Percentiles rank a stretch among this genome's conserved stretches.
Conservation (phyloP, 2,888 invertebrate species). For the Cerceris rybyensis region DNA sequence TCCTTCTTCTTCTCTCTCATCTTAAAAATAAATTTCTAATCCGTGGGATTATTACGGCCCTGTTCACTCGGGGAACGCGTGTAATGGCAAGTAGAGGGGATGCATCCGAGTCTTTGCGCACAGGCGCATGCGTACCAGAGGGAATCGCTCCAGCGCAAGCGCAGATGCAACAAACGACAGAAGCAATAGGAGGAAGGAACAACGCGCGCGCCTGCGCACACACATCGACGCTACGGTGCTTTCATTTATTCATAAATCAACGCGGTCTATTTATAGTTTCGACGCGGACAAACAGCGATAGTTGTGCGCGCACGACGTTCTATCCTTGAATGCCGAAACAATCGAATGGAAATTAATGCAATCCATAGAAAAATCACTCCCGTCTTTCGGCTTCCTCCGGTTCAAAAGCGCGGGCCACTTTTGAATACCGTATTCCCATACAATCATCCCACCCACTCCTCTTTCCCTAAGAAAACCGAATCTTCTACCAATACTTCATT, state of each 20-base stretch:
- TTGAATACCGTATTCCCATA: background rate
- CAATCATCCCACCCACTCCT: too few relatives aligned
- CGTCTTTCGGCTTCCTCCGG: background rate
- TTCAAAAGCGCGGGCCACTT: slow-evolving; percentile 27
- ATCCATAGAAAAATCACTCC: background rate
- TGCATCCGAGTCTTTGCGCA: slow-evolving; percentile 31
- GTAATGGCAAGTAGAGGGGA: slow-evolving; percentile 5
- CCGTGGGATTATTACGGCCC: slow-evolving; percentile 49
- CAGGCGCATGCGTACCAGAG: slow-evolving; percentile 38
- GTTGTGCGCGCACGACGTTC: slow-evolving; percentile 62
- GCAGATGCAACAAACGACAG: slow-evolving; percentile 1
- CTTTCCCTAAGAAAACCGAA: too few relatives aligned
- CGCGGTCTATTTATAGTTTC: slow-evolving; percentile 78
- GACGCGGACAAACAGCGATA: slow-evolving; percentile 78
- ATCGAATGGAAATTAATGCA: slow-evolving; percentile 67
- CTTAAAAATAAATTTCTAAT: slow-evolving; percentile 52
- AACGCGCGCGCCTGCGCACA: slow-evolving; percentile 11
- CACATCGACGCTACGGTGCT: slow-evolving; percentile 66
- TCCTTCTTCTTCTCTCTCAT: too few relatives aligned
- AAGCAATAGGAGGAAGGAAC: background rate
- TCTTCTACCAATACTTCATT: too few relatives aligned
- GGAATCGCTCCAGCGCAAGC: slow-evolving; percentile 28
- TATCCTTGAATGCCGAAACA: slow-evolving; percentile 77
- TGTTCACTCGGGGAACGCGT: slow-evolving; percentile 37
- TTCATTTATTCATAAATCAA: slow-evolving; percentile 81